Base-by-base conservation (phyloP, 2,797 vertebrate genomes). In the Menidia menidia region DNA sequence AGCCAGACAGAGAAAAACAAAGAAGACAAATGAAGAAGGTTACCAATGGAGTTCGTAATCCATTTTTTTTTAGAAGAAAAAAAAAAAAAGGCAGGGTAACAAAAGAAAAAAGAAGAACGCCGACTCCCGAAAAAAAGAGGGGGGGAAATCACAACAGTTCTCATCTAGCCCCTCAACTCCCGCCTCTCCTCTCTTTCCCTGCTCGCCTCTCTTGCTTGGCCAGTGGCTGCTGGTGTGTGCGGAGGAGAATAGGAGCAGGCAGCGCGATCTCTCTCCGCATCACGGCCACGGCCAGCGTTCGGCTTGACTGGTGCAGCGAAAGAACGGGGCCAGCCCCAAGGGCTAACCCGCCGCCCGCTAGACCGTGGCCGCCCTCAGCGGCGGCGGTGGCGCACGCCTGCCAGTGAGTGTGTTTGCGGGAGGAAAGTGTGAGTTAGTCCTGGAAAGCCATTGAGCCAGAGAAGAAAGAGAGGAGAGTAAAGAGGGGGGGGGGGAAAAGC, bases 241-340 rank as follows among this genome's bases (percentile, higher is more conserved):
- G 59, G 68, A 73, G 47, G 57, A 54, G 39, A 45, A 43, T 13
- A 50, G 18, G 47, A 59, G 69, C 78, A 80, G 84, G 80, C 88
- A 88, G 81, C 55, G 60, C 67, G 69, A 95, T 95, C 94, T 94
- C 88, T 94, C 96, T 94, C n/a, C n/a, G 96, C 97, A 96, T 97
- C 93, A 95, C 94, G 94, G 90, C 93, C 92, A 93, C 90, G 94
- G 81, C 82, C 89, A 78, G 73, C 60, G 73, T 85, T 87, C 0
- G 70, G 68, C 84, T 87, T 78, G 94, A 87, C 94, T 95, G 89
- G 92, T 92, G 94, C 96, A 93, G 95, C 95, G 87, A 95, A 94
- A 75, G 82, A 86, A 82, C 75, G 93, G 92, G 94, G 92, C 93
- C 85, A 92, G 94, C 83, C 85, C 77, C 68, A 4, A 43, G 87